Base-by-base conservation (phyloP, 2,113 vertebrate species). In the Cavia aperea region DNA sequence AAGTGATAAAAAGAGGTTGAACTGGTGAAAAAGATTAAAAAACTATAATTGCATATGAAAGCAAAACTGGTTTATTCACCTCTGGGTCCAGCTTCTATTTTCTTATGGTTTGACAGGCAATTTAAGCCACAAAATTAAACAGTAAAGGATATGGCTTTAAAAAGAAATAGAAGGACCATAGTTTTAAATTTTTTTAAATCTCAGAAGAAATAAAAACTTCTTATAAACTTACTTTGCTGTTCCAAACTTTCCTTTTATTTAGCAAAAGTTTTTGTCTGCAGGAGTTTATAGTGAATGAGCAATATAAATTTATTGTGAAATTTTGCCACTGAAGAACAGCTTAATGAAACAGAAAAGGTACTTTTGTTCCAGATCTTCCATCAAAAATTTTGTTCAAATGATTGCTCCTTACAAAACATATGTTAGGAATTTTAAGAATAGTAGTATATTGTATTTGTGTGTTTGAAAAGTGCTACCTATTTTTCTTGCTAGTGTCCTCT, bases 21-120 rank as follows among this genome's bases (percentile, higher is more conserved):
- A 84, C 88, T 91, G 87, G 81, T 81, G 43, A 49, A 95, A 95
- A 95, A 94, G 46, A 78, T 87, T 84, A 85, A 84, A 96, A 96
- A 96, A 95, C 94, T 90, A 26, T 95, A 96, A 97, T 94, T 95
- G 93, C 93, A 87, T 96, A 93, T 91, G 94, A 93, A 94, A 97
- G 68, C 95, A 95, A 96, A 97, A 96, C 75, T 94, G 81, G 78
- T 90, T 94, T 95, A 85, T 83, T 93, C 85, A 92, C 81, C 92
- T 96, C 92, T 93, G 92, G 90, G 93, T 92, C 89, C 0, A 58
- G 78, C 54, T 89, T 97, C 95, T 96, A 88, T 96, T 97, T 97
- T 97, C 96, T 96, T 97, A 88, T 88, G 84, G 93, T 83, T 94
- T 97, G 97, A 92, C 15, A 93, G 95, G 96, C 97, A 97, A 96